A percentile compares a stretch with the other conserved stretches of the same genome.
These are phyloP conservation scores for Otocyon megalotis DNA, from an alignment of 2,113 vertebrate species.

Conservation along the genomic window DNA sequence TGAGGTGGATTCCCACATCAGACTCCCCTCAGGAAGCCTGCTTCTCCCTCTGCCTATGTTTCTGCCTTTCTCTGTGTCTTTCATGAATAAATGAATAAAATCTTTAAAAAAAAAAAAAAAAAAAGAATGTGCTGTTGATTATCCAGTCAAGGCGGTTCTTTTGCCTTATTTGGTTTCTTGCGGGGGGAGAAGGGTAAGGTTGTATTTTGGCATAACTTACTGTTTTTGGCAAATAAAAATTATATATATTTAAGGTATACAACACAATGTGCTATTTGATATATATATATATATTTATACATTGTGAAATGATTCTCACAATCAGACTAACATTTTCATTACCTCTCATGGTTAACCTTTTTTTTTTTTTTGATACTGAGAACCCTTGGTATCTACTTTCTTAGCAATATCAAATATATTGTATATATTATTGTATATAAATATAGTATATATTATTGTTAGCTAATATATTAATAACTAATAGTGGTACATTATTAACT, in stretches of 20 bases:
- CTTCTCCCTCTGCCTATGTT: too few relatives aligned
- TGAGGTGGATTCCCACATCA: too few relatives aligned
- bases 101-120: too few relatives aligned
- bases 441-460: not conserved
- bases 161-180: not conserved
- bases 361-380: not conserved
- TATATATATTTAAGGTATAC: not conserved
- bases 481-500: not conserved
- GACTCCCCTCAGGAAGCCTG: too few relatives aligned
- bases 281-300: not conserved
- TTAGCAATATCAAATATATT: not conserved
- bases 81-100: too few relatives aligned
- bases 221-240: slow-evolving; percentile 17
- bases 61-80: too few relatives aligned
- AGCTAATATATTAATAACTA: not conserved
- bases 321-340: not conserved
- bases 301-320: not conserved
- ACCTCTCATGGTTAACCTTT: not conserved
- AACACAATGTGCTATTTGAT: not conserved
- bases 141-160: not conserved
- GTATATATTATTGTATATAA: not conserved
- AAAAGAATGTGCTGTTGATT: not conserved
- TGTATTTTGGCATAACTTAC: slow-evolving; percentile 5
- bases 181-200: not conserved
- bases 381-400: not conserved